Evolutionary conservation across 1,140 invertebrate species (phyloP), one percentile per base, ranked within the genome.

Genomic region (Bombus superbus): DNA sequence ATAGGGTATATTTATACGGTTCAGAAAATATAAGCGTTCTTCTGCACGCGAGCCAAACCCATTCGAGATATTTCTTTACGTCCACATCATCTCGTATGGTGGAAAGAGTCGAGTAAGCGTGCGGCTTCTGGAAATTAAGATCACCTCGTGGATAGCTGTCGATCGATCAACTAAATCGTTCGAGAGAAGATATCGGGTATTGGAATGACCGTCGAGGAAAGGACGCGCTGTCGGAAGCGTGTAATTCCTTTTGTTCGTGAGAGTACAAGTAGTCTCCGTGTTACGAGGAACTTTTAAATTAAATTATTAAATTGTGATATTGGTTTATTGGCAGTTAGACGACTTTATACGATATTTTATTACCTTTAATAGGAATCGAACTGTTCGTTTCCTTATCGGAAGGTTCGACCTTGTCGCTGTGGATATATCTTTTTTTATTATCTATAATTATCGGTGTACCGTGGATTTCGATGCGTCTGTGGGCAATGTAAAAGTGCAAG

Each of bases 11-110:
- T 78, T 64, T 64, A 42, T 64, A 66, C 40, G n/a, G 38, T 38
- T n/a, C 6, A 32, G 75, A 44, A 78, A 78, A 44, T 40, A 44
- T 35, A 66, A 78, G 38, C 76, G 62, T 44, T 64, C n/a, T 44
- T 32, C 25, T 64, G 11, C 76, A 78, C 76, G 76, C 76, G 76
- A 78, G 40, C 59, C 11, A 22, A 22, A 18, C 40, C 9, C 9
- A 18, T 35, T 35, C 76, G 40, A 32, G 74, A 57, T 76, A 57
- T 42, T 76, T 47, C 57, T 62, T 44, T 42, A 64, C 59, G 22
- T 25, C 18, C 76, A 15, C n/a, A n/a, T 62, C 59, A n/a, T 8
- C 5, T 18, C 32, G 22, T 8, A 10, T 15, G 0, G 11, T 22
- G 9, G 42, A 75, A 38, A 28, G n/a, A 25, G n/a, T 2, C 10